A percentile compares a stretch with the other conserved stretches of the same genome.
Evolutionary conservation across 2,113 vertebrate species (phyloP).

Genomic region (Chaetodon auriga): DNA sequence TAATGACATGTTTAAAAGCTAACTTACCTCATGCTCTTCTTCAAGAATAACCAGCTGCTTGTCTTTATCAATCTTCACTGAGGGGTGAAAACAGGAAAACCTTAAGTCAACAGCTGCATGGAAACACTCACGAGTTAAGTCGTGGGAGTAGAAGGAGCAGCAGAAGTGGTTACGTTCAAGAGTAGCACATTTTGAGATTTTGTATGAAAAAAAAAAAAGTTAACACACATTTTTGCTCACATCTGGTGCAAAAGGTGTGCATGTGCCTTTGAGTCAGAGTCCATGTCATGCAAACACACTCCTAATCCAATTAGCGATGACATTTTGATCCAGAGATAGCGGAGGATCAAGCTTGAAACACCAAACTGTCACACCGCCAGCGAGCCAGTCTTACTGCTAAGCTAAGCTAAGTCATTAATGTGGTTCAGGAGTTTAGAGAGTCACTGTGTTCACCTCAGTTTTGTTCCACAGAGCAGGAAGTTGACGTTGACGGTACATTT

Average conservation of each 20-base stretch:
- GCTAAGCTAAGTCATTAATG: not conserved
- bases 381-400: no score
- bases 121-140: not conserved
- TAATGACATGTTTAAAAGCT: not conserved
- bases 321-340: constrained; percentile 41
- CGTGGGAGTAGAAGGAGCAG: not conserved
- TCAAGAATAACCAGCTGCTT: constrained; percentile 94
- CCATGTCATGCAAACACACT: not conserved
- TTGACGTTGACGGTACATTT: not conserved
- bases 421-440: constrained; percentile 1
- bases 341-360: constrained; percentile 35
- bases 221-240: not conserved
- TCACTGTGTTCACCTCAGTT: not conserved
- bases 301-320: constrained; percentile 47
- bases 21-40: constrained; percentile 93
- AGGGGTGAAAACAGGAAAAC: not conserved
- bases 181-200: not conserved
- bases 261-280: not conserved
- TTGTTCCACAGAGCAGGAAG: constrained; percentile 21
- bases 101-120: not conserved
- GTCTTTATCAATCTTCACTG: constrained; percentile 99
- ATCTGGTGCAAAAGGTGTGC: not conserved
- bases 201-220: not conserved
- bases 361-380: constrained; percentile 5
- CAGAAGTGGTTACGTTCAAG: not conserved